Conservation (phyloP, 2,888 invertebrate genomes). For the Agriopis leucophaearia region DNA sequence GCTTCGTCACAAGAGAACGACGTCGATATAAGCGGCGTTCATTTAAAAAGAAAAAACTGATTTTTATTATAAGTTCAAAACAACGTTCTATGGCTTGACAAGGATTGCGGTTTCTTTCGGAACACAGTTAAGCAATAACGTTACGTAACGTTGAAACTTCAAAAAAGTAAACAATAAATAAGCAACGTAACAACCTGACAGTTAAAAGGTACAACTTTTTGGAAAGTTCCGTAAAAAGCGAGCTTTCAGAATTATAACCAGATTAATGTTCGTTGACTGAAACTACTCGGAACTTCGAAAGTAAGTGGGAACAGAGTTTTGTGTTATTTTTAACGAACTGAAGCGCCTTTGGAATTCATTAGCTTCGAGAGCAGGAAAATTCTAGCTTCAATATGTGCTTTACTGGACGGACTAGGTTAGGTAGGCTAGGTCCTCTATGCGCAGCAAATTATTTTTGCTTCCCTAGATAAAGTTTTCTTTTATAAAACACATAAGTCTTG, state of each 20-base stretch:
- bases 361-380: constrained; percentile 69
- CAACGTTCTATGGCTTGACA: background rate
- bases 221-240: constrained; percentile 65
- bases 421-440: constrained; percentile 2
- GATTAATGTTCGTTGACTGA: constrained; percentile 81
- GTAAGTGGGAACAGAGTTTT: constrained; percentile 73
- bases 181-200: constrained; percentile 61
- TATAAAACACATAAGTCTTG: constrained; percentile 36
- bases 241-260: constrained; percentile 73
- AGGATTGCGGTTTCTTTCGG: constrained; percentile 43
- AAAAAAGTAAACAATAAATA: constrained; percentile 60
- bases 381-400: constrained; percentile 67
- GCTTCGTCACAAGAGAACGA: too few species aligned
- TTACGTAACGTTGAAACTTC: constrained; percentile 55
- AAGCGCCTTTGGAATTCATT: constrained; percentile 81
- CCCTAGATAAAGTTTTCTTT: constrained; percentile 40
- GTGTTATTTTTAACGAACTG: constrained; percentile 80
- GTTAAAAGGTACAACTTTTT: constrained; percentile 61
- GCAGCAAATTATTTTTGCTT: constrained; percentile 42
- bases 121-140: constrained; percentile 52
- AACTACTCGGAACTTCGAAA: constrained; percentile 76
- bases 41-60: too few species aligned
- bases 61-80: too few species aligned
- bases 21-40: too few species aligned
- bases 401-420: constrained; percentile 35